These are phyloP conservation scores for Tympanoctomys barrerae DNA, from an alignment of 2,797 vertebrate genomes.

Conservation along the genomic window DNA sequence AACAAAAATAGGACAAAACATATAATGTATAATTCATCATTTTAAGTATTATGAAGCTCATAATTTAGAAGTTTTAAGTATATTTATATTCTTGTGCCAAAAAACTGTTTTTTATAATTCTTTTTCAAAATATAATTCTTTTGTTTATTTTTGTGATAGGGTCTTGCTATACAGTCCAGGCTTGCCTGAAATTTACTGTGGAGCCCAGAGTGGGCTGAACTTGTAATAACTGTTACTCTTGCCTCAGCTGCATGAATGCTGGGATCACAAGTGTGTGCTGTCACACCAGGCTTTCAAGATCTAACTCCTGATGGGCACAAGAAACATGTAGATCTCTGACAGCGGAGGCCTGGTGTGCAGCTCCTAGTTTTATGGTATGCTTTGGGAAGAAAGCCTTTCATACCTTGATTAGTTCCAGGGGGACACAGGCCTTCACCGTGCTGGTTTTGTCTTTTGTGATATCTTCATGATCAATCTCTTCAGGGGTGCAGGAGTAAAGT, in stretches of 20 bases:
- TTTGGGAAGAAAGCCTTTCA: neutral
- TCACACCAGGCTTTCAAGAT: neutral
- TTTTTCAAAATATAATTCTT: neutral
- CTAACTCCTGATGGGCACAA: neutral
- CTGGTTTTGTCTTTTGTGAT: conserved; percentile 82
- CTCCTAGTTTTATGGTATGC: neutral
- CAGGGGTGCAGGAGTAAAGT: conserved; percentile 85
- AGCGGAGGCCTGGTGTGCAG: neutral
- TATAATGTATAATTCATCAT: neutral
- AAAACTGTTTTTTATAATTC: neutral
- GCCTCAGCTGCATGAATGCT: neutral
- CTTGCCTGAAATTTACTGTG: neutral
- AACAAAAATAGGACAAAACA: neutral
- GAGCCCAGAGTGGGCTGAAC: neutral
- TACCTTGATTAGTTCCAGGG: conserved; percentile 83
- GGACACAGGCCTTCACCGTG: conserved; percentile 89
- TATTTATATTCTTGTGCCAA: neutral
- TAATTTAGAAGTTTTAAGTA: neutral
- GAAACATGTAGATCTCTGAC: neutral
- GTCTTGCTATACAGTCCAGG: neutral
- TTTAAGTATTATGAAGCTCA: conserved; percentile 5
- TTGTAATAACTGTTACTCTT: neutral
- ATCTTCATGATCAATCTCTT: conserved; percentile 81
- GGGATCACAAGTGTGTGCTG: neutral
- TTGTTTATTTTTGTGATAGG: neutral